These are phyloP conservation scores for Hippocampus guttulatus DNA, from an alignment of 2,113 vertebrate species.

Conservation along the genomic window DNA sequence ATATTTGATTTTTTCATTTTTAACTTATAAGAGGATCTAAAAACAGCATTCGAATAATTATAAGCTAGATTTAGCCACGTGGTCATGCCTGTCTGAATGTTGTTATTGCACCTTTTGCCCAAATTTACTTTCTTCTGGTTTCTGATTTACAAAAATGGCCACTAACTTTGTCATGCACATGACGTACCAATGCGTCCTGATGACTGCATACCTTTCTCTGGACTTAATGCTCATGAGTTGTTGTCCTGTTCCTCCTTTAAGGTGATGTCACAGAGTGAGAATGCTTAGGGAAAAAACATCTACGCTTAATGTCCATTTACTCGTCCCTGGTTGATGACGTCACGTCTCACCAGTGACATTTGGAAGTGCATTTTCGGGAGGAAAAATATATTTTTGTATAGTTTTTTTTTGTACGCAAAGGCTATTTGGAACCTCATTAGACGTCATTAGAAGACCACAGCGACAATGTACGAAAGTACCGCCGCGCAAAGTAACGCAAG, in stretches of 20 bases:
- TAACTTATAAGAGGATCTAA: background rate
- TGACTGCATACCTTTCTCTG: background rate
- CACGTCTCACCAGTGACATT: background rate
- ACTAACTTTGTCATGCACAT: background rate
- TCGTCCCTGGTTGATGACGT: background rate
- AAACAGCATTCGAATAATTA: background rate
- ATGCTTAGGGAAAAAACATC: background rate
- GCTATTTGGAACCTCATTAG: background rate
- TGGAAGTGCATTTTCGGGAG: background rate
- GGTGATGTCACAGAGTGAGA: background rate
- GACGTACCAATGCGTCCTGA: background rate
- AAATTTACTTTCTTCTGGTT: background rate
- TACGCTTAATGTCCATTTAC: background rate
- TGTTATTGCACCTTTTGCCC: background rate
- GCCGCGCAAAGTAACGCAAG: background rate
- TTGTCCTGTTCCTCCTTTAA: background rate
- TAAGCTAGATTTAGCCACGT: background rate
- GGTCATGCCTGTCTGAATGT: background rate
- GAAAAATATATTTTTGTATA: background rate
- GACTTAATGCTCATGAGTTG: background rate
- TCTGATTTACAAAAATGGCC: background rate
- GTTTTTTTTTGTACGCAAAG: background rate
- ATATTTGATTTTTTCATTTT: background rate
- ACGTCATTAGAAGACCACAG: background rate
- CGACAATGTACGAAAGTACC: background rate